Conservation (phyloP, 1,140 invertebrate species). For the Bombus balteatus region DNA sequence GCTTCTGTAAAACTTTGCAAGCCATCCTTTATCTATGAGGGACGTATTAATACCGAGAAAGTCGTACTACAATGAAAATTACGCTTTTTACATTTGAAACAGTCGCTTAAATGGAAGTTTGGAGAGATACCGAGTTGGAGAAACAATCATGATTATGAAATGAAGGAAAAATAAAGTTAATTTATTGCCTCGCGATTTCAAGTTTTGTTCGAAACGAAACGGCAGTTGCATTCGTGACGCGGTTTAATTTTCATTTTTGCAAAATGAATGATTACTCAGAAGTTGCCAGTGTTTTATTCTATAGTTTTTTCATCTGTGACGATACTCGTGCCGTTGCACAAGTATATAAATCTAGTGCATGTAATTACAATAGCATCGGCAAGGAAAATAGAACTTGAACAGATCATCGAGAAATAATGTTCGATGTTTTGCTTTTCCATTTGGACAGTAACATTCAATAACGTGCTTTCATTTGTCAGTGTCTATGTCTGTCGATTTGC, state of each 20-base stretch:
- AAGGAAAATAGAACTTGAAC: background rate
- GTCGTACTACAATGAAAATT: background rate
- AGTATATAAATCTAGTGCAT: background rate
- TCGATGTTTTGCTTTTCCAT: background rate
- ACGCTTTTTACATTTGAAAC: background rate
- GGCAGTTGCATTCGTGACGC: background rate
- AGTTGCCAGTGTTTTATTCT: background rate
- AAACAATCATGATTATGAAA: background rate
- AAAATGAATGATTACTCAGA: background rate
- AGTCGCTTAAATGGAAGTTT: background rate
- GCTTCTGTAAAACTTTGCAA: background rate
- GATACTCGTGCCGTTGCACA: background rate
- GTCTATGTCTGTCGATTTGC: background rate
- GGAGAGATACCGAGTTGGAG: background rate
- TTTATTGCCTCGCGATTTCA: background rate
- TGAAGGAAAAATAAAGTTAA: background rate
- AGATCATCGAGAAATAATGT: background rate
- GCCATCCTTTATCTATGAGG: background rate
- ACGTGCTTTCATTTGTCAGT: background rate
- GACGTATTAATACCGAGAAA: background rate
- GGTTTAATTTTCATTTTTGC: background rate
- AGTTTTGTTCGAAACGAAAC: background rate
- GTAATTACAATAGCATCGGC: background rate
- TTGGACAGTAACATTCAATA: background rate
- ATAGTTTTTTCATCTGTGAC: background rate